Evolutionary conservation across 2,113 vertebrate species (phyloP).

Genomic region (Anas platyrhynchos): DNA sequence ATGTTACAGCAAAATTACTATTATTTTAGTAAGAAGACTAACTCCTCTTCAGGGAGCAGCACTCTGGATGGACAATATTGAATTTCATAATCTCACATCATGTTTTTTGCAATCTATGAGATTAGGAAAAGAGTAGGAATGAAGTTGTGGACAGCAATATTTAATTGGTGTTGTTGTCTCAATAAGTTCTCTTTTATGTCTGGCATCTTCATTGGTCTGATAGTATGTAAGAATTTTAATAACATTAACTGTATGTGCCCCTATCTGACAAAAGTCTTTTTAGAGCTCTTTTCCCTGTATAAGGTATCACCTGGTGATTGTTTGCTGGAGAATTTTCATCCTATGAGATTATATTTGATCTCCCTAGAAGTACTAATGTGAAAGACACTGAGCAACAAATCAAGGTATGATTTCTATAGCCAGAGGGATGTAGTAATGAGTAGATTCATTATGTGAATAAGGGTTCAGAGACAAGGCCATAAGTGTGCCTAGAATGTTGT

Average conservation of each 20-base stretch:
- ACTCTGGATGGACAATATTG: neutral
- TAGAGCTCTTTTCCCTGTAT: neutral
- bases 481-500: neutral
- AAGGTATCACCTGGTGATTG: neutral
- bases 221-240: neutral
- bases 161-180: neutral
- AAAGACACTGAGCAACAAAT: neutral
- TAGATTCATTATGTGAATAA: neutral
- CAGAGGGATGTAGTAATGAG: neutral
- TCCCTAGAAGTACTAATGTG: conserved; percentile 14
- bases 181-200: neutral
- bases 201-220: neutral
- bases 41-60: neutral
- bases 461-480: neutral
- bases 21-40: neutral
- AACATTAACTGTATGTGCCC: neutral
- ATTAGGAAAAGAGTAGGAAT: neutral
- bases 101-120: neutral
- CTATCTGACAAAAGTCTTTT: neutral
- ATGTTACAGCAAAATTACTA: neutral
- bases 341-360: conserved; percentile 40
- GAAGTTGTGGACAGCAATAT: neutral
- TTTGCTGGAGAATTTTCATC: conserved; percentile 17
- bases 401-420: neutral
- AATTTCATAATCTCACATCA: neutral